Percentiles rank a stretch among this genome's conserved stretches.
phyloP scores from a whole-genome alignment of 2,113 vertebrate genomes.

The Albula goreensis region DNA sequence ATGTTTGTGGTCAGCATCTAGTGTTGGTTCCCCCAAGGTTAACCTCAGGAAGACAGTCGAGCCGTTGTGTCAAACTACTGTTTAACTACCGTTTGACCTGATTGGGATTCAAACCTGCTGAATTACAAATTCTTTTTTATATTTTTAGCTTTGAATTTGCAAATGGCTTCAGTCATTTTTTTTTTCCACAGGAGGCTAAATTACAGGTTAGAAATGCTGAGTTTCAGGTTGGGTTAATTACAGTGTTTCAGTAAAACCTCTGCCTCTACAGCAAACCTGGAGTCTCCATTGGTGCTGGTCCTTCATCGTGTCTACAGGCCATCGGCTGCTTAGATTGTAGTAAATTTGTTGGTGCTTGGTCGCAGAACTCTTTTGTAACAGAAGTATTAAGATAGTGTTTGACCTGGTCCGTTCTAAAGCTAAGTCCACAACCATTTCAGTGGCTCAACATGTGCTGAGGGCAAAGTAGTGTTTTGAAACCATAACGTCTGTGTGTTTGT shows the following conservation, averaged over 20 bases:
- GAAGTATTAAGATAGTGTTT: background rate
- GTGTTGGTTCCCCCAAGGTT: background rate
- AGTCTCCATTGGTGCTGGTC: background rate
- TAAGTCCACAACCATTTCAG: no score
- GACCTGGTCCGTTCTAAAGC: no score
- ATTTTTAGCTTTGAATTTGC: background rate
- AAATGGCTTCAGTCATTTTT: background rate
- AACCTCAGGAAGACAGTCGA: background rate
- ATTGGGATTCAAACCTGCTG: background rate
- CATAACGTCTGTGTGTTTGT: slow-evolving; percentile 1
- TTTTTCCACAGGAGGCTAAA: background rate
- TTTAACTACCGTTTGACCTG: background rate
- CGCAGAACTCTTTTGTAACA: background rate
- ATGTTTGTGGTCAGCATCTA: background rate
- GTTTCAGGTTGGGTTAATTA: slow-evolving; percentile 6
- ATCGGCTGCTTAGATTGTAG: slow-evolving; percentile 1
- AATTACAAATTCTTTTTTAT: background rate
- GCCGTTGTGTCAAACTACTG: background rate
- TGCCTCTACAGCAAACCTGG: background rate
- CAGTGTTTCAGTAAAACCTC: background rate
- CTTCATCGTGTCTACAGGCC: background rate
- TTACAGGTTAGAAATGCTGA: slow-evolving; percentile 3
- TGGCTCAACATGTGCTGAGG: no score
- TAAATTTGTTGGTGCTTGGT: slow-evolving; percentile 16
- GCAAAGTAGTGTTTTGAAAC: background rate